A percentile compares a stretch with the other conserved stretches of the same genome.
These are phyloP conservation scores for Acrocyrtus sp. DNA, from an alignment of 2,888 invertebrate species.

Conservation along the genomic window DNA sequence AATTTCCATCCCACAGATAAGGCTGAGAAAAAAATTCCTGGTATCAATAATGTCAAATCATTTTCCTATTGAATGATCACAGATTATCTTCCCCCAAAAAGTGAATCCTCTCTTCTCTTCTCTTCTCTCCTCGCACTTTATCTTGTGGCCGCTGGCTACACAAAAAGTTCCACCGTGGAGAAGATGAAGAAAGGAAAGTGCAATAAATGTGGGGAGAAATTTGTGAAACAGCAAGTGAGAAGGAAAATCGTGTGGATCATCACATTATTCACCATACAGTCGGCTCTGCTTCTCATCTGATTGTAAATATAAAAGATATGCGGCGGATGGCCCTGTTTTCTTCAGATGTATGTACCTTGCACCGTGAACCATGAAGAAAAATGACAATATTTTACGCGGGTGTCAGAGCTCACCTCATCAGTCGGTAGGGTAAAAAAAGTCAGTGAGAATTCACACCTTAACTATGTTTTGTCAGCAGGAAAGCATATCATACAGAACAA, in stretches of 20 bases:
- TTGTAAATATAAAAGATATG: neutral
- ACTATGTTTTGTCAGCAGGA: slow-evolving; percentile 61
- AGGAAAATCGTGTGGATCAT: slow-evolving; percentile 26
- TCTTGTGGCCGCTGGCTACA: too few species aligned
- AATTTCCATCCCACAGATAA: too few species aligned
- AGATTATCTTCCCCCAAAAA: too few species aligned
- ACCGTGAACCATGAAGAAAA: slow-evolving; percentile 15
- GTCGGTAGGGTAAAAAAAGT: slow-evolving; percentile 40
- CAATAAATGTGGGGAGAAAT: slow-evolving; percentile 8
- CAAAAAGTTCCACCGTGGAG: too few species aligned
- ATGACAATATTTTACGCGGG: slow-evolving; percentile 59
- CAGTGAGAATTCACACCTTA: slow-evolving; percentile 58
- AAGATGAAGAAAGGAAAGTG: neutral
- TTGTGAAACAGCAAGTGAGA: slow-evolving; percentile 14
- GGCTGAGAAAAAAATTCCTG: too few species aligned
- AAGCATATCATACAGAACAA: slow-evolving; percentile 15
- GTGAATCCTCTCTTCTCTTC: too few species aligned
- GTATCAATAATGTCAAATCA: slow-evolving; percentile 44
- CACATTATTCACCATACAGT: slow-evolving; percentile 19
- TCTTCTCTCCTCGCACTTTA: too few species aligned
- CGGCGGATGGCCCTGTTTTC: neutral
- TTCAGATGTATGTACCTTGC: neutral
- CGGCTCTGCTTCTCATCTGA: neutral
- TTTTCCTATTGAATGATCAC: slow-evolving; percentile 13
- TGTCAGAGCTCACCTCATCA: slow-evolving; percentile 55